Evolutionary conservation across 2,113 vertebrate genomes (phyloP).

Genomic region (Xenopus laevis): DNA sequence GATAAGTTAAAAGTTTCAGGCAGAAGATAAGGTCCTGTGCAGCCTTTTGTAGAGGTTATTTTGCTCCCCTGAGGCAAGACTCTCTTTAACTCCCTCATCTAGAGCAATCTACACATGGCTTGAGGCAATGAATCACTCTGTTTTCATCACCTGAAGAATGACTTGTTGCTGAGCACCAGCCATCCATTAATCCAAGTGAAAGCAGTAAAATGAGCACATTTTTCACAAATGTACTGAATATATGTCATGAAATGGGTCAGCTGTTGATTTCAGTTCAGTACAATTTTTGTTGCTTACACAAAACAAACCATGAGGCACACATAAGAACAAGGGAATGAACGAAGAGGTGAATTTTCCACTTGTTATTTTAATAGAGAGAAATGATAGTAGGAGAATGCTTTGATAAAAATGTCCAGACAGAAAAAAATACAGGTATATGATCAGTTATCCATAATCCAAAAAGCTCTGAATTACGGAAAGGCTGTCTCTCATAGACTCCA

Average conservation of each 20-base stretch:
- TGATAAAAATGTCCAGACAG: too few relatives aligned
- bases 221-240: neutral
- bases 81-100: neutral
- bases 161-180: neutral
- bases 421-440: too few relatives aligned
- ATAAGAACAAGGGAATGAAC: too few relatives aligned
- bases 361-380: too few relatives aligned
- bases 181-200: slow-evolving; percentile 4
- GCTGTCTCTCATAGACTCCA: too few relatives aligned
- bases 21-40: neutral
- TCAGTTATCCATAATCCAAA: too few relatives aligned
- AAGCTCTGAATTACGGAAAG: too few relatives aligned
- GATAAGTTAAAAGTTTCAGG: neutral
- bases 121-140: slow-evolving; percentile 17
- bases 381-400: too few relatives aligned
- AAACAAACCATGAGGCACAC: too few relatives aligned
- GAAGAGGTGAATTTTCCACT: too few relatives aligned
- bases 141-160: slow-evolving; percentile 14
- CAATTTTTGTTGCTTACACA: too few relatives aligned
- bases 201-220: slow-evolving; percentile 3
- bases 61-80: neutral
- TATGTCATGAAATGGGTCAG: neutral
- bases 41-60: neutral
- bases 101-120: slow-evolving; percentile 9
- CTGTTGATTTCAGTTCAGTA: neutral